These are phyloP conservation scores for Bufo bufo DNA, from an alignment of 2,113 vertebrate species.

Conservation along the genomic window DNA sequence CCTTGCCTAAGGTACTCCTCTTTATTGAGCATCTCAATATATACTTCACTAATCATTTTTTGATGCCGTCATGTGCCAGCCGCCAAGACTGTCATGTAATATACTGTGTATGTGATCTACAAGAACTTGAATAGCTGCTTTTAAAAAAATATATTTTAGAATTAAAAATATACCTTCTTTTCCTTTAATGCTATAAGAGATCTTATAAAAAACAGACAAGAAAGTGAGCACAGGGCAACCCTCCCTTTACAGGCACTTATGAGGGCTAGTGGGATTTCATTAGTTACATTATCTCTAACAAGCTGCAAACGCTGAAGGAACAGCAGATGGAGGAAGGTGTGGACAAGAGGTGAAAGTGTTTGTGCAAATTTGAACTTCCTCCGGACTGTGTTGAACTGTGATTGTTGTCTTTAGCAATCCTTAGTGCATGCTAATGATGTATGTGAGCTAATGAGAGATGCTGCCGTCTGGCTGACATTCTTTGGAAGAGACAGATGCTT, in stretches of 20 bases:
- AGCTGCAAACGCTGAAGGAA: slow-evolving; percentile 20
- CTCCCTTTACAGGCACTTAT: not conserved
- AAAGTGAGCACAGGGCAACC: not conserved
- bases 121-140: not conserved
- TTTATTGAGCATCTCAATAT: no score
- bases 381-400: slow-evolving; percentile 55
- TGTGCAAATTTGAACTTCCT: slow-evolving; percentile 55
- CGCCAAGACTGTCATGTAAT: no score
- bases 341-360: slow-evolving; percentile 52
- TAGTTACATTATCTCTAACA: slow-evolving; percentile 33
- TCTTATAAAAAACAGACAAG: not conserved
- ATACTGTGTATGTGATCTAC: no score
- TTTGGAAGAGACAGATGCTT: slow-evolving; percentile 50
- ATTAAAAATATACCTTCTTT: not conserved
- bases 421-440: slow-evolving; percentile 47
- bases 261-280: not conserved
- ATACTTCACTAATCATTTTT: no score
- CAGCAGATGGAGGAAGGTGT: slow-evolving; percentile 56
- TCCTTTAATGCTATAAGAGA: not conserved
- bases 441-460: slow-evolving; percentile 48
- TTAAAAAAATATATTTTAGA: not conserved
- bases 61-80: no score
- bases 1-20: no score
- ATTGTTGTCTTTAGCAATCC: slow-evolving; percentile 50
- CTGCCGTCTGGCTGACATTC: slow-evolving; percentile 41